Evolutionary conservation across 2,113 vertebrate genomes (phyloP), one percentile per base, ranked within the genome.

Genomic region (Lipophrys pholis): DNA sequence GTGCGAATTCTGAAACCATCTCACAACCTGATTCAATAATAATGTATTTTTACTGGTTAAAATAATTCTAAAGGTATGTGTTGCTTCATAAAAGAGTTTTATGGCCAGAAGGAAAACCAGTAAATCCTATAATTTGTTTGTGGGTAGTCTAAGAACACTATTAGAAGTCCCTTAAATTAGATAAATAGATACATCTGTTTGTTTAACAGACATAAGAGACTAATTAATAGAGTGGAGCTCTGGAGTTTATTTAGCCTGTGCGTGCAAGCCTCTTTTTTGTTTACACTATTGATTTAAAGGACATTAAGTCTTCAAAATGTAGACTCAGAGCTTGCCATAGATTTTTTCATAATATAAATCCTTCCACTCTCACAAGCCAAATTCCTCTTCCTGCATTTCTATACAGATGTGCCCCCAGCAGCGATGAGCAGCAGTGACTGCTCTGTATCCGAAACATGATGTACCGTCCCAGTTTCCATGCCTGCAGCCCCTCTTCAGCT

Each of bases 131-230:
- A 40, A 86, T 87, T 84, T 77, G 80, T 83, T 81, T 81, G 75
- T 41, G 78, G 80, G 71, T 42, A 82, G 69, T 52, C 17, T 46
- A 76, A 77, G 79, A 50, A 71, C 48, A 73, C 56, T 61, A 64
- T 83, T 81, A 76, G 51, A 79, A 67, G 62, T 36, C n/a, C 75
- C 8, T 76, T 80, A 80, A 86, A 78, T 84, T 39, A 77, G 65
- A 80, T 82, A 83, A 89, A 89, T 59, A 72, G 80, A 87, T 78
- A 59, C 89, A 90, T 85, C 52, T 89, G 86, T 72, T 83, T 65
- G 17, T 86, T 84, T 85, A 83, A 81, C 68, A 86, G 78, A 79
- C 87, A 86, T 81, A 35, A 64, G 82, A 87, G 81, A 83, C 75
- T 78, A 77, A 85, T 88, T 87, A 87, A 90, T 84, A 55, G 73